Percentiles rank a stretch among this genome's conserved stretches.
Conservation (phyloP, 2,797 vertebrate genomes). For the Lagorchestes hirsutus region DNA sequence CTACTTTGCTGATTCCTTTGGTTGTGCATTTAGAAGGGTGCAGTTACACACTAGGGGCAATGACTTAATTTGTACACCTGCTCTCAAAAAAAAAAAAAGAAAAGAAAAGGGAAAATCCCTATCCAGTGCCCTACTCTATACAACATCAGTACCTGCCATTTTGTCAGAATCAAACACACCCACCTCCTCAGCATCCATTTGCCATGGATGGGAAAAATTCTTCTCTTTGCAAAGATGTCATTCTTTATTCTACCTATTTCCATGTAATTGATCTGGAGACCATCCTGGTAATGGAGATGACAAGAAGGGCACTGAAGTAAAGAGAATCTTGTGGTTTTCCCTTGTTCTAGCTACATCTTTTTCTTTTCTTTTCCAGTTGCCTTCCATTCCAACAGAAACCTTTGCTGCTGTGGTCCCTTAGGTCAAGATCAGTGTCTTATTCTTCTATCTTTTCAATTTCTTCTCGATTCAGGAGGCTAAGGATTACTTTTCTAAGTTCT, state of each 20-base stretch:
- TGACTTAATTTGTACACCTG: constrained; percentile 8
- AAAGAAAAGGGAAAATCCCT: neutral
- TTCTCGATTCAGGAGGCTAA: neutral
- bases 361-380: neutral
- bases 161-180: neutral
- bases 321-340: neutral
- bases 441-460: neutral
- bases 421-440: neutral
- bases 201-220: neutral
- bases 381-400: neutral
- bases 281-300: neutral
- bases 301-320: neutral
- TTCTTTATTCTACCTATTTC: neutral
- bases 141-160: constrained; percentile 41
- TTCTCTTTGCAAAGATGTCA: neutral
- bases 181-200: neutral
- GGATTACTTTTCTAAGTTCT: neutral
- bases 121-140: neutral
- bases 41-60: constrained; percentile 5
- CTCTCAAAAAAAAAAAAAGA: neutral
- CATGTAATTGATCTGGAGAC: neutral
- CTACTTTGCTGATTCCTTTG: neutral
- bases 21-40: neutral
- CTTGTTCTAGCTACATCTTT: neutral
- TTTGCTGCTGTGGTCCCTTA: neutral